These are phyloP conservation scores for Amiota communis DNA, from an alignment of 2,888 invertebrate genomes.

Conservation along the genomic window DNA sequence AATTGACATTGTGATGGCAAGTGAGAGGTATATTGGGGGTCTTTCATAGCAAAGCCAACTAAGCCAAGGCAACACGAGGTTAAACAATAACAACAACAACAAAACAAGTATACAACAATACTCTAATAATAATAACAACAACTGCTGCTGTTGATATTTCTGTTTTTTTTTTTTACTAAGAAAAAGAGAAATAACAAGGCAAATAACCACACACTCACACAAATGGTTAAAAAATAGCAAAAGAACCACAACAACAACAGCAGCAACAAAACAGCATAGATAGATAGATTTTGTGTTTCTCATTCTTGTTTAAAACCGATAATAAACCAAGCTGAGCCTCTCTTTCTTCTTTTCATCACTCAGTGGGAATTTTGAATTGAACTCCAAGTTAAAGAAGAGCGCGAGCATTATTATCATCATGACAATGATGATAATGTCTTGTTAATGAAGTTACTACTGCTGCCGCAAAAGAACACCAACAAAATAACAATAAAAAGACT, in stretches of 20 bases:
- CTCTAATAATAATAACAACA: background rate
- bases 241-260: too few relatives aligned
- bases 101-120: slow-evolving; percentile 5
- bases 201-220: background rate
- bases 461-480: background rate
- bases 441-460: too few relatives aligned
- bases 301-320: background rate
- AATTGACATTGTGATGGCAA: background rate
- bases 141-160: background rate
- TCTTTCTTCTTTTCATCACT: too few relatives aligned
- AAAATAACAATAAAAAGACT: background rate
- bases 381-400: too few relatives aligned
- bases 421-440: too few relatives aligned
- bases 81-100: background rate
- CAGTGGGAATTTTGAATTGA: too few relatives aligned
- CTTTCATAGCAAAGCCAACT: background rate
- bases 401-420: too few relatives aligned
- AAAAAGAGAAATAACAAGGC: slow-evolving; percentile 5
- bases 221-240: slow-evolving; percentile 18
- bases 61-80: slow-evolving; percentile 13
- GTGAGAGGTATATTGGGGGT: too few relatives aligned
- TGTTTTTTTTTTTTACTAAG: too few relatives aligned
- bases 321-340: too few relatives aligned
- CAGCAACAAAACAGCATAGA: slow-evolving; percentile 31
- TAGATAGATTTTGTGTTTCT: slow-evolving; percentile 12